Evolutionary conservation across 2,888 invertebrate genomes (phyloP).

Genomic region (Cryptocheilus praepositus): DNA sequence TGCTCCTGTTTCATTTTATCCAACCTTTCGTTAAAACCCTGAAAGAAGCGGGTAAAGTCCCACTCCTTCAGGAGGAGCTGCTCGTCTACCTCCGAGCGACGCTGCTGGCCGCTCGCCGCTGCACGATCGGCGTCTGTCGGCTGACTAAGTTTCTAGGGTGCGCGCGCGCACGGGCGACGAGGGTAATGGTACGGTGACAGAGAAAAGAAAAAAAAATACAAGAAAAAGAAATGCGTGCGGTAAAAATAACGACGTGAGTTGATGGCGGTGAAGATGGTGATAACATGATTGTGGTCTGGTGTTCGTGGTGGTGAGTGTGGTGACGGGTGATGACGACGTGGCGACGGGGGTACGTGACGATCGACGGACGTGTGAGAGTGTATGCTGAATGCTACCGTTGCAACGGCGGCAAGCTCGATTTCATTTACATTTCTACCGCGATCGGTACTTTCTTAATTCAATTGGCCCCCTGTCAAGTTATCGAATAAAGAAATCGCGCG

Average conservation of each 20-base stretch:
- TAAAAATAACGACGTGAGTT: conserved; percentile 58
- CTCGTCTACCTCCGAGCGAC: conserved; percentile 82
- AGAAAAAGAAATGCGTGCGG: conserved; percentile 72
- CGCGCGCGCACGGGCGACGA: conserved; percentile 53
- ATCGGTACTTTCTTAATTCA: neutral
- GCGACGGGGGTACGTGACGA: conserved; percentile 6
- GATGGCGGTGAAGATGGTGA: conserved; percentile 34
- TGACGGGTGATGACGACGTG: conserved; percentile 8
- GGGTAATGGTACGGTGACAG: conserved; percentile 57
- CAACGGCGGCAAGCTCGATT: conserved; percentile 31
- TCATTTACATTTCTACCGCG: neutral
- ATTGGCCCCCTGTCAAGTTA: neutral
- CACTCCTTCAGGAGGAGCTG: conserved; percentile 89
- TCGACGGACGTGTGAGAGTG: conserved; percentile 20
- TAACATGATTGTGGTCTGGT: neutral
- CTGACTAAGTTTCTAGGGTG: conserved; percentile 69
- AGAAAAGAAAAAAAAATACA: conserved; percentile 54
- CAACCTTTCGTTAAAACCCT: conserved; percentile 74
- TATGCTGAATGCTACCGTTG: conserved; percentile 20
- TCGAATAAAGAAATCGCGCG: conserved; percentile 22
- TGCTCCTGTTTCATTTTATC: conserved; percentile 75
- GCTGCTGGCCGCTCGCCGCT: conserved; percentile 60
- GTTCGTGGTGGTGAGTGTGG: too few species aligned
- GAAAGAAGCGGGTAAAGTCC: conserved; percentile 92
- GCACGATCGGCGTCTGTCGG: conserved; percentile 67